Percentiles rank a stretch among this genome's conserved stretches.
phyloP scores from a whole-genome alignment of 2,888 invertebrate genomes.

The Xiphydria camelus region DNA sequence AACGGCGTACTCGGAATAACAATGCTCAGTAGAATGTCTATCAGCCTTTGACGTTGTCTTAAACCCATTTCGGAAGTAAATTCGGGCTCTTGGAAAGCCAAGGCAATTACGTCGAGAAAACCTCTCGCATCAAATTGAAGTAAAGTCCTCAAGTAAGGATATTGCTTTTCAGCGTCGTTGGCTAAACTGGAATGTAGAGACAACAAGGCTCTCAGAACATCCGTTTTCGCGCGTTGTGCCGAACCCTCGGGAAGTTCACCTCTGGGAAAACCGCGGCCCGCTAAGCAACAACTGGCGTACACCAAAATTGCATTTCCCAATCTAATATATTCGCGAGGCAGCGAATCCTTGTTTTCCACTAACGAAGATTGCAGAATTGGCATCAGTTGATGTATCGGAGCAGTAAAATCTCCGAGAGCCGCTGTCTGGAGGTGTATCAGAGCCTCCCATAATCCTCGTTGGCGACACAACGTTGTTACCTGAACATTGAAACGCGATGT shows the following conservation, averaged over 20 bases:
- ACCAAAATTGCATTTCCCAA: constrained; percentile 84
- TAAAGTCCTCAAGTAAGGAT: constrained; percentile 71
- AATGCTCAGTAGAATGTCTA: constrained; percentile 77
- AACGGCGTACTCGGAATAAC: constrained; percentile 62
- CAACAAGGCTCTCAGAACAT: constrained; percentile 72
- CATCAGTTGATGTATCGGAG: constrained; percentile 71
- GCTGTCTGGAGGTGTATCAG: constrained; percentile 69
- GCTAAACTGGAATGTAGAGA: constrained; percentile 70
- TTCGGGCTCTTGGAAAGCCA: constrained; percentile 82
- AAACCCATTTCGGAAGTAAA: constrained; percentile 74
- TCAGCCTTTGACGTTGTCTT: constrained; percentile 73
- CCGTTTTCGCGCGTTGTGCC: constrained; percentile 71
- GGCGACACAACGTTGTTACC: constrained; percentile 66
- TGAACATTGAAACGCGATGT: constrained; percentile 41
- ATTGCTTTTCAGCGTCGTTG: constrained; percentile 66
- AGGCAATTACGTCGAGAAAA: constrained; percentile 80
- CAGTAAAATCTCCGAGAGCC: constrained; percentile 69
- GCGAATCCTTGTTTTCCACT: constrained; percentile 22
- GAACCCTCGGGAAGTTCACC: constrained; percentile 71
- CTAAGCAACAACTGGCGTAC: constrained; percentile 83
- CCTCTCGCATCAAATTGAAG: constrained; percentile 83
- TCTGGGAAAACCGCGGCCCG: constrained; percentile 81
- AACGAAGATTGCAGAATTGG: constrained; percentile 60
- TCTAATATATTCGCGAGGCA: constrained; percentile 52
- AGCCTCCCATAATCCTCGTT: constrained; percentile 69